Base-by-base conservation (phyloP, 2,113 vertebrate genomes). In the Aldabrachelys gigantea region DNA sequence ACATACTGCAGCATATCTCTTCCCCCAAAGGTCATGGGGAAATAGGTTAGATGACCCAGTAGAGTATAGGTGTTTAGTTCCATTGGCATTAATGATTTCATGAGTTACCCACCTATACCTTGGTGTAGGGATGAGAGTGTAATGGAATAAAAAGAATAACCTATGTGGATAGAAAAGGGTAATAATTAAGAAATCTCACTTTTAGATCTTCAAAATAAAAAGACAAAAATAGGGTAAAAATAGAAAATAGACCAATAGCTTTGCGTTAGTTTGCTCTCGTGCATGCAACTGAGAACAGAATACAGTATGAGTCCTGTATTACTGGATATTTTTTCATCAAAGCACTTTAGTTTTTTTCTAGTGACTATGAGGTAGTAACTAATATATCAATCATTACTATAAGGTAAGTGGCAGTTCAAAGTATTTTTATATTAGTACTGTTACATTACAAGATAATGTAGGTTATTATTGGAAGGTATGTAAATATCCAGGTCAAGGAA, bases 141-240 rank as follows among this genome's bases (percentile, higher is more conserved):
- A 76, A 22, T 19, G 38, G 35, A 38, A 76, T 76, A 76, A 44
- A 44, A 22, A 44, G 72, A 76, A 76, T 41, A 76, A 44, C n/a
- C 35, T 19, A 24, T 75, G 41, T 17, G 13, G 29, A 27, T 35
- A 49, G 50, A 87, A 90, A 85, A 17, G 62, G 69, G 12, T 85
- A 96, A 85, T 80, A 96, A 87, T 89, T 94, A 62, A 92, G 72
- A 91, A 93, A 84, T 91, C 31, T 14, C 83, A 75, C 11, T 38
- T 0, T 0, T 47, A 8, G 47, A 49, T 10, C 90, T 93, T 96
- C 95, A 90, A 95, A 92, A 25, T 8, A 69, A 5, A 10, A 14
- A 27, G 12, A 59, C 49, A 38, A 24, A 47, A 29, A 49, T 41
- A 84, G 16, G 44, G 50, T 90, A 25, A 38, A 91, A 76, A 72